Evolutionary conservation across 2,113 vertebrate genomes (phyloP).

Genomic region (Baryphthengus martii): DNA sequence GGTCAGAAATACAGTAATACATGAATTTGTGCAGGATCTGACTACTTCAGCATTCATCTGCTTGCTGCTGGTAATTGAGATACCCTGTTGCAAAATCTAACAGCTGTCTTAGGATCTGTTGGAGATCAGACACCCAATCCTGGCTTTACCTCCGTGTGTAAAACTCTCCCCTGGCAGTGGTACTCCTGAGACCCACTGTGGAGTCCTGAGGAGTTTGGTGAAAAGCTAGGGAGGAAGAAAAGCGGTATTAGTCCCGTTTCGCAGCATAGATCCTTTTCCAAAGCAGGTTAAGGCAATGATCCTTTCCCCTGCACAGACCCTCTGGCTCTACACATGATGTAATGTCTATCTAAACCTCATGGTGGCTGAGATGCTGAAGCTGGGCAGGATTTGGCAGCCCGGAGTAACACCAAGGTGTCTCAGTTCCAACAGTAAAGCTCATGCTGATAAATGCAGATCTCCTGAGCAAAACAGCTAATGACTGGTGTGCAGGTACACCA

Average conservation of each 20-base stretch:
- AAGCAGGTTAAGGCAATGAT: background rate
- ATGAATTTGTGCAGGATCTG: background rate
- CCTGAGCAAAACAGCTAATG: rapidly evolving
- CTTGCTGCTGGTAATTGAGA: background rate
- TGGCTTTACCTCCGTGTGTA: rapidly evolving
- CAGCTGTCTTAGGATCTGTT: background rate
- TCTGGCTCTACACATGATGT: background rate
- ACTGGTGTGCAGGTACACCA: background rate
- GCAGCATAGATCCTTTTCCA: background rate
- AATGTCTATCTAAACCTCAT: rapidly evolving
- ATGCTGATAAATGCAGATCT: background rate
- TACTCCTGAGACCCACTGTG: background rate
- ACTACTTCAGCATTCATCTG: background rate
- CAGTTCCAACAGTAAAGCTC: background rate
- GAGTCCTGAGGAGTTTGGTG: background rate
- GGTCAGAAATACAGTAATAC: background rate
- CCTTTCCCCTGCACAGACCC: background rate
- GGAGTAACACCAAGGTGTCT: background rate
- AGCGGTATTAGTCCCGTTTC: background rate
- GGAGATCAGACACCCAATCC: background rate
- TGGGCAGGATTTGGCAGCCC: background rate
- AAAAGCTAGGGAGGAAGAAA: background rate
- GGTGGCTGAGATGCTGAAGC: background rate
- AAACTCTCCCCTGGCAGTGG: background rate
- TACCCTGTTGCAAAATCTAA: background rate